Conservation (phyloP, 2,113 vertebrate genomes). For the Passer domesticus region DNA sequence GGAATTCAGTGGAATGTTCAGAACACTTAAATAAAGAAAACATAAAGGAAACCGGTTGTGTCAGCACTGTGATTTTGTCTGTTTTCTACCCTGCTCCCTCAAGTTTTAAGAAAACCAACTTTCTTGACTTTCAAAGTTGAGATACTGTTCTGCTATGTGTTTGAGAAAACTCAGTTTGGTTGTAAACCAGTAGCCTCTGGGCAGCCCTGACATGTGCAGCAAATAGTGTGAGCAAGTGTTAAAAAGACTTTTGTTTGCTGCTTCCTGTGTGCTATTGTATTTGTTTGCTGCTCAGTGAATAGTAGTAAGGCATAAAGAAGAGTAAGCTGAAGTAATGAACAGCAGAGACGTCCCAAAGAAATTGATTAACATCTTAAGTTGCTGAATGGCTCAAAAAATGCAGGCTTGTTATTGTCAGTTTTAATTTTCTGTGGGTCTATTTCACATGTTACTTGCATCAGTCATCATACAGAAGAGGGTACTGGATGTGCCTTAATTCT, state of each 20-base stretch:
- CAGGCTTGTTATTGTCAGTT: background rate
- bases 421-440: background rate
- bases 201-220: background rate
- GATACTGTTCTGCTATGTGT: background rate
- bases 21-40: background rate
- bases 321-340: conserved; percentile 17
- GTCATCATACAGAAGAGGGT: background rate
- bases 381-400: conserved; percentile 10
- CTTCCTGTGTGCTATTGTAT: conserved; percentile 49
- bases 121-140: background rate
- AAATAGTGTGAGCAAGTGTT: background rate
- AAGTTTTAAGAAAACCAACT: background rate
- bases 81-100: background rate
- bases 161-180: background rate
- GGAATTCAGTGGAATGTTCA: background rate
- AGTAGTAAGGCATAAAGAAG: background rate
- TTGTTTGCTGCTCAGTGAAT: conserved; percentile 23
- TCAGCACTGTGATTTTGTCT: background rate
- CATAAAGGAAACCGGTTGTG: background rate
- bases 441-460: background rate
- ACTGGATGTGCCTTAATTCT: background rate
- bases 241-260: conserved; percentile 38
- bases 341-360: background rate
- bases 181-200: background rate
- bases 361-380: background rate